Percentiles rank a stretch among this genome's conserved stretches.
Conservation (phyloP, 2,113 vertebrate species). For the Eleginops maclovinus region DNA sequence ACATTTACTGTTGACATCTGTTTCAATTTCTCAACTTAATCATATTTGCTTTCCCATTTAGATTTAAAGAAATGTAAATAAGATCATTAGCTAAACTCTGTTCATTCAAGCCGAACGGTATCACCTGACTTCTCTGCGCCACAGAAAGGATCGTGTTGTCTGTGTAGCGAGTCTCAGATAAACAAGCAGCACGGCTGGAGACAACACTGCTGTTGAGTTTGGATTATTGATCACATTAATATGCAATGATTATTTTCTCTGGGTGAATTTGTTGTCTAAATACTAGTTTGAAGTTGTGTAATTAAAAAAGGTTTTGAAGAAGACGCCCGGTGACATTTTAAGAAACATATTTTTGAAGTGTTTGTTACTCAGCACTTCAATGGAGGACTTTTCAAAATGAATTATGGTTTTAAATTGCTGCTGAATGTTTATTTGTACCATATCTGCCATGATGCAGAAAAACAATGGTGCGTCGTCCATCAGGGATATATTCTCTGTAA, state of each 20-base stretch:
- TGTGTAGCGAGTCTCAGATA: conserved; percentile 28
- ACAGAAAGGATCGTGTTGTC: conserved; percentile 5
- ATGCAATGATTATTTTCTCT: conserved; percentile 69
- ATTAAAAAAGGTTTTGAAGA: conserved; percentile 74
- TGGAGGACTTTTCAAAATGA: conserved; percentile 66
- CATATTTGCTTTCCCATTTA: conserved; percentile 51
- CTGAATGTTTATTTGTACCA: conserved; percentile 60
- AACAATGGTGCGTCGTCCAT: conserved; percentile 31
- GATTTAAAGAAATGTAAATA: conserved; percentile 41
- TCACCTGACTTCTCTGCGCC: neutral
- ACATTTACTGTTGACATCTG: conserved; percentile 53
- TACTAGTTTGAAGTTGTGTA: conserved; percentile 71
- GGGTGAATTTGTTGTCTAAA: conserved; percentile 75
- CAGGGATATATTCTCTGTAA: conserved; percentile 5
- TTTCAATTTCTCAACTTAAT: conserved; percentile 52
- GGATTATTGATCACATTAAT: conserved; percentile 77
- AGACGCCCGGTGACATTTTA: conserved; percentile 65
- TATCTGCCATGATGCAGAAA: conserved; percentile 22
- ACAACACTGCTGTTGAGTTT: conserved; percentile 61
- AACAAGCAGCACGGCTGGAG: conserved; percentile 57
- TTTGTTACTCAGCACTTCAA: conserved; percentile 77
- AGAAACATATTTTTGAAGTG: conserved; percentile 68
- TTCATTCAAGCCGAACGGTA: neutral
- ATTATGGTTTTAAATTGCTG: conserved; percentile 63
- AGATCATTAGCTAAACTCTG: conserved; percentile 36